Percentiles rank a stretch among this genome's conserved stretches.
Evolutionary conservation across 2,888 invertebrate species (phyloP).

Genomic region (Aphidoletes aphidimyza): DNA sequence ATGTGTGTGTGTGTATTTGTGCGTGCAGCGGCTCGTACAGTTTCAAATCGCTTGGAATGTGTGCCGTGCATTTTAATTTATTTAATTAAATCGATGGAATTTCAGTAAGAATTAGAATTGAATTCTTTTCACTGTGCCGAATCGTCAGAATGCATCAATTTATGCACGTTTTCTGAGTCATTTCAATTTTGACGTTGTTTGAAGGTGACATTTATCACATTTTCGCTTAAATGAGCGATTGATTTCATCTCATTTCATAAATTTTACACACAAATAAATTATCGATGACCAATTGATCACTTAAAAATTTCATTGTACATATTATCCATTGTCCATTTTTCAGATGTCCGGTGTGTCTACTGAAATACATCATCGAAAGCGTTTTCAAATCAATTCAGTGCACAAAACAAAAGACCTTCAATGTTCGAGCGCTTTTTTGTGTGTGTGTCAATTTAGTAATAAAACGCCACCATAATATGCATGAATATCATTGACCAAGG

Average conservation of each 20-base stretch:
- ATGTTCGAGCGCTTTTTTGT: conserved; percentile 4
- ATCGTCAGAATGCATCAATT: not conserved
- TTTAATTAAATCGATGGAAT: not conserved
- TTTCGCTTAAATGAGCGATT: not conserved
- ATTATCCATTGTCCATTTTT: too few relatives aligned
- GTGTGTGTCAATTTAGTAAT: not conserved
- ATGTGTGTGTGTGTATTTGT: not conserved
- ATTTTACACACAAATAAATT: not conserved
- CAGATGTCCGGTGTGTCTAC: too few relatives aligned
- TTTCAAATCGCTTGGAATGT: not conserved
- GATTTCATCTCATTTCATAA: not conserved
- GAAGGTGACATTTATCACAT: not conserved
- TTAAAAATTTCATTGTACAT: too few relatives aligned
- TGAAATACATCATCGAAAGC: not conserved
- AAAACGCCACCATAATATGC: conserved; percentile 43
- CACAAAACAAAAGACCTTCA: conserved; percentile 39
- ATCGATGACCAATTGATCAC: too few relatives aligned
- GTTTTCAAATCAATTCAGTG: not conserved
- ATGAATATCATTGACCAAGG: conserved; percentile 36
- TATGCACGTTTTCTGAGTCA: not conserved
- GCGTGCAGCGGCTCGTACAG: not conserved
- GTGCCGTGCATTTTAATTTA: conserved; percentile 37
- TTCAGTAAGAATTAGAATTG: not conserved
- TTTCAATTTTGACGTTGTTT: not conserved
- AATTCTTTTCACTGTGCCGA: not conserved